Evolutionary conservation across 2,797 vertebrate species (phyloP).

Genomic region (Spinibarbus caldwelli): DNA sequence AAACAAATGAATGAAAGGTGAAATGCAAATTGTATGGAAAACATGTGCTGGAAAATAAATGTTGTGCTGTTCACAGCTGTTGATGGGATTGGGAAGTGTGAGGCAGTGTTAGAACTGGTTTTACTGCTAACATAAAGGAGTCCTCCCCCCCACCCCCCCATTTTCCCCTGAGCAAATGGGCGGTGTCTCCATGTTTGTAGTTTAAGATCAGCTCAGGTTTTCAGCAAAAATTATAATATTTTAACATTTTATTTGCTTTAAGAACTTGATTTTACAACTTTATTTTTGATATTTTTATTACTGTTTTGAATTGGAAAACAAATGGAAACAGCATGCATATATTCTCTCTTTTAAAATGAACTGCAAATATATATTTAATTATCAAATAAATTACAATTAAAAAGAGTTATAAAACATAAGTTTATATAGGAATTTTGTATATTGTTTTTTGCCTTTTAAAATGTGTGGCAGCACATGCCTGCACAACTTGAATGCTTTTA

Average conservation of each 20-base stretch:
- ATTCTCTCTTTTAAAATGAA: neutral
- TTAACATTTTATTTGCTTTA: neutral
- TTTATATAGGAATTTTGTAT: neutral
- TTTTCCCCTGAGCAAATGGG: neutral
- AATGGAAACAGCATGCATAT: neutral
- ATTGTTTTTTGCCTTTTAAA: neutral
- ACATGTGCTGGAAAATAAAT: constrained; percentile 4
- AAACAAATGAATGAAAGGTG: constrained; percentile 51
- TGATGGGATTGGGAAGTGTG: neutral
- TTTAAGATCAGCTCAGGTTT: constrained; percentile 15
- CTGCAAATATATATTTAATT: neutral
- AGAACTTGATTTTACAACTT: neutral
- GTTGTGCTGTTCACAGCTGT: neutral
- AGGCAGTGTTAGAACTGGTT: constrained; percentile 20
- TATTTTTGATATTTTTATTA: neutral
- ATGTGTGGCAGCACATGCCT: too few species aligned
- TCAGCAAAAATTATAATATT: neutral
- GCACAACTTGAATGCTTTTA: neutral
- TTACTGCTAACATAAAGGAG: constrained; percentile 12
- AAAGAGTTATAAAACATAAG: too few species aligned
- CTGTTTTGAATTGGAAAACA: neutral
- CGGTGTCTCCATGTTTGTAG: neutral
- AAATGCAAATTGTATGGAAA: constrained; percentile 56
- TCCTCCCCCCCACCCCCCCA: too few species aligned
- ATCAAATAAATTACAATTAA: neutral